phyloP scores from a whole-genome alignment of 2,888 invertebrate genomes.

The Ariolimax columbianus region DNA sequence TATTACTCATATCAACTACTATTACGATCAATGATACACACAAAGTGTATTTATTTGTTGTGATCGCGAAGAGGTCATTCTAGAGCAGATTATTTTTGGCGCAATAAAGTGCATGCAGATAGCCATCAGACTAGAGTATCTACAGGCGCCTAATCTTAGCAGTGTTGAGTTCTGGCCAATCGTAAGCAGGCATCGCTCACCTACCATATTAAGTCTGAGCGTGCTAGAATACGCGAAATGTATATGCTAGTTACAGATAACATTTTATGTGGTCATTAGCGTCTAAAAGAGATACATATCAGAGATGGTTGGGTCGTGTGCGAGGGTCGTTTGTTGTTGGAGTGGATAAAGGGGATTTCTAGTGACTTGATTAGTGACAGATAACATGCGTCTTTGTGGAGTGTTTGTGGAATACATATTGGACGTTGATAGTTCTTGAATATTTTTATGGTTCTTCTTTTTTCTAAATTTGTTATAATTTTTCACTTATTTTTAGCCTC shows the following conservation, averaged over 20 bases:
- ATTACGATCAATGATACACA: no score
- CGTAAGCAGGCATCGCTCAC: not conserved
- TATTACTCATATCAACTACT: no score
- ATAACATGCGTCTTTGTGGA: not conserved
- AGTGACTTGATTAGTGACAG: not conserved
- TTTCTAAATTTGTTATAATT: no score
- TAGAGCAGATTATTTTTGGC: not conserved
- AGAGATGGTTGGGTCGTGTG: not conserved
- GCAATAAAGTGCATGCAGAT: not conserved
- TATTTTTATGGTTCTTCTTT: no score
- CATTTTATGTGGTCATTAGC: not conserved
- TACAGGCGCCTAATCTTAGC: not conserved
- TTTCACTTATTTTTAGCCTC: no score
- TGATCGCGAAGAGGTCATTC: not conserved
- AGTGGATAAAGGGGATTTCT: not conserved
- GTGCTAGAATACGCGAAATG: not conserved
- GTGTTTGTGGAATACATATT: not conserved
- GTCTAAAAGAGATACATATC: not conserved
- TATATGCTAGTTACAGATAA: not conserved
- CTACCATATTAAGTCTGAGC: not conserved
- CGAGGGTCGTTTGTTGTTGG: not conserved
- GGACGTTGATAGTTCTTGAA: not conserved
- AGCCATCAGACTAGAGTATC: not conserved
- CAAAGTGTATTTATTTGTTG: not conserved
- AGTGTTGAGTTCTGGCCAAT: not conserved